Evolutionary conservation across 2,888 invertebrate genomes (phyloP), one percentile per base, ranked within the genome.

Genomic region (Polia nebulosa): DNA sequence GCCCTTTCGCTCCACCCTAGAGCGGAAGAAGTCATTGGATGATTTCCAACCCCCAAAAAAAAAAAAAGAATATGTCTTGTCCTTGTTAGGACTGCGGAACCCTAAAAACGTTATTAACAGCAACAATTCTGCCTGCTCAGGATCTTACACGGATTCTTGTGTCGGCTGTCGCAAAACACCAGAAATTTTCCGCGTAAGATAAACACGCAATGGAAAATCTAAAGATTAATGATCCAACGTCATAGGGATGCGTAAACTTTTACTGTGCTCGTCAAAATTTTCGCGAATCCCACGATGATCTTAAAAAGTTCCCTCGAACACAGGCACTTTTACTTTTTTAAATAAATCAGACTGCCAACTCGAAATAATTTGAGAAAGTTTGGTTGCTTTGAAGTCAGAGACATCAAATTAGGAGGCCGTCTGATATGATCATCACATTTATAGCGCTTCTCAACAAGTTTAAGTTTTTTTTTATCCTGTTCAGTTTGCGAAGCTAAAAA

Each of bases 351-450:
- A 67, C 53, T 62, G 32, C 49, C n/a, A 68, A 64, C 58, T 67
- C 25, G 52, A 60, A 81, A 69, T 78, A 72, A 78, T 52, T 73
- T 66, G n/a, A 39, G 8, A 45, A 73, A 81, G 58, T 74, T 41
- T 56, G 2, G 13, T 27, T 34, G 27, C 59, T 81, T 76, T 72
- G 71, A 76, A 71, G 60, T 59, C 25, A 52, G 36, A 57, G 78
- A 67, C 72, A 64, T 66, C n/a, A 63, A 81, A 81, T 81, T 71
- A 75, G 61, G 36, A n/a, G 44, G 45, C 9, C 32, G 20, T 62
- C 41, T 67, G 62, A 64, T 66, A 60, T 45, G 20, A 73, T 71
- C 47, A 66, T 72, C 52, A 69, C 15, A 62, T 71, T 73, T 76
- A 63, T 65, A 20, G n/a, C 27, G 51, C 8, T 65, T 45, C 47